Conservation (phyloP, 2,113 vertebrate genomes). For the Engraulis encrasicolus region DNA sequence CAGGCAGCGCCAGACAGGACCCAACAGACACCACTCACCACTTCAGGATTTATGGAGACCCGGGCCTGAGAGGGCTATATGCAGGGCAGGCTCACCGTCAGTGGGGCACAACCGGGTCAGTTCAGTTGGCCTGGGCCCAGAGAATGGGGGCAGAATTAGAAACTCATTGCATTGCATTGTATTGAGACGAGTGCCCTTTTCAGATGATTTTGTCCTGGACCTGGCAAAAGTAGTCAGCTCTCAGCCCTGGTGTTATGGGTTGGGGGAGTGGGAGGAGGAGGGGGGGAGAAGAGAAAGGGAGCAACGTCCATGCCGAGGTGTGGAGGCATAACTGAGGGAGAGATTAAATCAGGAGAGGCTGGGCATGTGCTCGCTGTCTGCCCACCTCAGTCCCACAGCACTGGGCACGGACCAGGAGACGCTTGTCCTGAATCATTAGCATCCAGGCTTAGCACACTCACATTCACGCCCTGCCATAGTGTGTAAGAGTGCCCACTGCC, state of each 20-base stretch:
- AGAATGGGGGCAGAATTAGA: no score
- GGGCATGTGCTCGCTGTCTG: not conserved
- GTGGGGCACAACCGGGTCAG: no score
- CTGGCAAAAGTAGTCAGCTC: no score
- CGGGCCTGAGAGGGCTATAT: not conserved
- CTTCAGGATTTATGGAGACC: constrained; percentile 34
- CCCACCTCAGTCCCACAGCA: not conserved
- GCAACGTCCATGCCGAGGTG: not conserved
- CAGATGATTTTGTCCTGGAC: no score
- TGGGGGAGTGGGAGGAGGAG: no score
- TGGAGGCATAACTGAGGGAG: not conserved
- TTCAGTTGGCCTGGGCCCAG: no score
- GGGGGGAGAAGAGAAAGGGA: not conserved
- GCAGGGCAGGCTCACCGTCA: no score
- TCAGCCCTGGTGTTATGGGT: no score
- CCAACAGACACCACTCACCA: constrained; percentile 32
- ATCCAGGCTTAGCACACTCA: not conserved
- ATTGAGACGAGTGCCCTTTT: no score
- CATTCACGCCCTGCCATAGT: not conserved
- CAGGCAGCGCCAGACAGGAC: constrained; percentile 21
- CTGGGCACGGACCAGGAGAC: not conserved
- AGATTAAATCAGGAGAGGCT: not conserved
- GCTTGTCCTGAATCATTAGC: constrained; percentile 7
- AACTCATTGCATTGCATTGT: no score
- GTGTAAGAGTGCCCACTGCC: not conserved